Evolutionary conservation across 2,888 invertebrate species (phyloP).

Genomic region (Apodemia mormo): DNA sequence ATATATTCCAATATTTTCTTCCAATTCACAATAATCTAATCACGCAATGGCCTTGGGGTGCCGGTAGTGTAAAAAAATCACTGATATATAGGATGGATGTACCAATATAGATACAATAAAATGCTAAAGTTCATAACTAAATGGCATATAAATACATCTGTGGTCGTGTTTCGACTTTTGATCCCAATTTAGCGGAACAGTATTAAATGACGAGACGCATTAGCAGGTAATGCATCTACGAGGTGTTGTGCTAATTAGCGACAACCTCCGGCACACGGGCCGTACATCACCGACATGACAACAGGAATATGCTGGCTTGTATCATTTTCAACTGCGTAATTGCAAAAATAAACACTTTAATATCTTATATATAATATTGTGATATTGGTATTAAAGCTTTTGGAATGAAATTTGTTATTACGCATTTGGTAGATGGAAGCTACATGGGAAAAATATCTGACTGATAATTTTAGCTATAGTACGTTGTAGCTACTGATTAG

Average conservation of each 20-base stretch:
- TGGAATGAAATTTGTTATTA: too few species aligned
- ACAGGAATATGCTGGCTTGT: neutral
- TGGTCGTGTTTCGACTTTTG: slow-evolving; percentile 17
- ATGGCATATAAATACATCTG: slow-evolving; percentile 22
- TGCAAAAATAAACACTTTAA: neutral
- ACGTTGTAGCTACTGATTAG: too few species aligned
- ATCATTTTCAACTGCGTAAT: neutral
- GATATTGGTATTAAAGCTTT: too few species aligned
- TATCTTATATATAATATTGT: too few species aligned
- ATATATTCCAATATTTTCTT: too few species aligned
- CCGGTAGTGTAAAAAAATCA: too few species aligned
- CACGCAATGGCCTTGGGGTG: too few species aligned
- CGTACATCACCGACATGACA: slow-evolving; percentile 7
- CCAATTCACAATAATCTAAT: too few species aligned
- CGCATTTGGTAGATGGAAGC: too few species aligned
- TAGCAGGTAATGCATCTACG: slow-evolving; percentile 38
- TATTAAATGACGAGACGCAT: slow-evolving; percentile 34
- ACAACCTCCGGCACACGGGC: neutral
- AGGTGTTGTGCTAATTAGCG: slow-evolving; percentile 18
- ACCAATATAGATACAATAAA: neutral
- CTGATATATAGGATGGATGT: too few species aligned
- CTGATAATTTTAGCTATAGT: too few species aligned
- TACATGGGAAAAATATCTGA: too few species aligned
- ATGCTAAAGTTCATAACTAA: neutral
- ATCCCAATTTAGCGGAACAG: slow-evolving; percentile 36